phyloP scores from a whole-genome alignment of 30 jellyfish, hydroid and myxozoan species.

The Sanderia malayensis region DNA sequence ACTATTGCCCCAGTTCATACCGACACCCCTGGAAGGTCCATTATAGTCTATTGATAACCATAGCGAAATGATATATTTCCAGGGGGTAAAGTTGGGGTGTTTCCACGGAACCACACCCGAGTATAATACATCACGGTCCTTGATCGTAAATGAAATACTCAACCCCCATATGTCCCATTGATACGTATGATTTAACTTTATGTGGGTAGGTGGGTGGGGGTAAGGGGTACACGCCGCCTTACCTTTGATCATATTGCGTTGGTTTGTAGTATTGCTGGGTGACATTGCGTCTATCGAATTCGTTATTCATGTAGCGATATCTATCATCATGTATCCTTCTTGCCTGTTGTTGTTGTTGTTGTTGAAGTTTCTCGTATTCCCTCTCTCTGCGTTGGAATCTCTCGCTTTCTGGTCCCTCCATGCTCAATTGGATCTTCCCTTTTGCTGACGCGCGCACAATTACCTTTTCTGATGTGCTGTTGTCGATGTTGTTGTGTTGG shows the following conservation, averaged over 20 bases:
- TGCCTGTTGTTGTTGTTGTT: constrained; percentile 41
- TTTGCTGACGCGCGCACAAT: constrained; percentile 64
- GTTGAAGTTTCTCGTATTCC: constrained; percentile 46
- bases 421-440: constrained; percentile 63
- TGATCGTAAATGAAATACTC: no score
- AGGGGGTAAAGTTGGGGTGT: no score
- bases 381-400: constrained; percentile 44
- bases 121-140: no score
- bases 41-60: no score
- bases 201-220: no score
- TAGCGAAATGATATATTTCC: no score
- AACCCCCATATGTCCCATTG: no score
- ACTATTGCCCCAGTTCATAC: no score
- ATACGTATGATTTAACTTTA: no score
- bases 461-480: constrained; percentile 1
- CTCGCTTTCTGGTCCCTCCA: constrained; percentile 71
- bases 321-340: constrained; percentile 40
- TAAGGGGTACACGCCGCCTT: no score
- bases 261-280: constrained; percentile 16
- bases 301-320: constrained; percentile 49
- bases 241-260: constrained; percentile 18
- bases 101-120: no score
- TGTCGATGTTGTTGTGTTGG: not conserved
- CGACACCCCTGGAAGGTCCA: no score
- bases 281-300: constrained; percentile 39